Conservation (phyloP, 2,888 invertebrate species). For the Pelosia muscerda region DNA sequence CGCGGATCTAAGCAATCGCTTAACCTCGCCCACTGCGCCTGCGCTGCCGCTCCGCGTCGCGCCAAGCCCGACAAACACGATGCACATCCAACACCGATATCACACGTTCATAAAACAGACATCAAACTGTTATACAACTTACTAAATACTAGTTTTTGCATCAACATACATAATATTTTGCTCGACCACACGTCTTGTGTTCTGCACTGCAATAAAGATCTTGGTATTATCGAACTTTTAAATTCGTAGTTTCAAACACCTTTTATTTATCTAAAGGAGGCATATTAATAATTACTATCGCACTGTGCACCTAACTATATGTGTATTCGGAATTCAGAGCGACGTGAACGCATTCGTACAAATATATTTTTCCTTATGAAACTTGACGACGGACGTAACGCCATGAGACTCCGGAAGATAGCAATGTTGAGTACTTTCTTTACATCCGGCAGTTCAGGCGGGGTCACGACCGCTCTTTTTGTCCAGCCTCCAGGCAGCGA, state of each 20-base stretch:
- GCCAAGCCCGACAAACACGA: conserved; percentile 32
- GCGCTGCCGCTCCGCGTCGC: conserved; percentile 55
- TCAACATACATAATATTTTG: not conserved
- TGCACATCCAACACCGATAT: conserved; percentile 57
- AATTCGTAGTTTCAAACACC: not conserved
- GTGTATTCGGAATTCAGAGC: not conserved
- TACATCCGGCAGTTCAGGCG: conserved; percentile 81
- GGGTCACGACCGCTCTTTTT: conserved; percentile 83
- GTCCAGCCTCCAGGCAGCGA: conserved; percentile 64
- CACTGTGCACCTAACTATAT: conserved; percentile 6
- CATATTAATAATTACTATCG: not conserved
- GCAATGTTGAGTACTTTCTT: conserved; percentile 80
- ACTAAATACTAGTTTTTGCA: conserved; percentile 13
- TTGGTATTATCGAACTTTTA: not conserved
- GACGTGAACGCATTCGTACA: not conserved
- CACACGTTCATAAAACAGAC: conserved; percentile 42
- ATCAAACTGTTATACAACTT: conserved; percentile 46
- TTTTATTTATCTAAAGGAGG: not conserved
- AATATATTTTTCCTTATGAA: conserved; percentile 31
- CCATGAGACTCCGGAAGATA: conserved; percentile 50
- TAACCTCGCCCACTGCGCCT: conserved; percentile 85
- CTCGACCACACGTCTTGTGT: not conserved
- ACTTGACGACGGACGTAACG: conserved; percentile 41
- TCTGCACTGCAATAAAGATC: not conserved
- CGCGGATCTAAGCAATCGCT: conserved; percentile 87